Percentiles rank a stretch among this genome's conserved stretches.
phyloP scores from a whole-genome alignment of 2,113 vertebrate genomes.

The Platysteira castanea region DNA sequence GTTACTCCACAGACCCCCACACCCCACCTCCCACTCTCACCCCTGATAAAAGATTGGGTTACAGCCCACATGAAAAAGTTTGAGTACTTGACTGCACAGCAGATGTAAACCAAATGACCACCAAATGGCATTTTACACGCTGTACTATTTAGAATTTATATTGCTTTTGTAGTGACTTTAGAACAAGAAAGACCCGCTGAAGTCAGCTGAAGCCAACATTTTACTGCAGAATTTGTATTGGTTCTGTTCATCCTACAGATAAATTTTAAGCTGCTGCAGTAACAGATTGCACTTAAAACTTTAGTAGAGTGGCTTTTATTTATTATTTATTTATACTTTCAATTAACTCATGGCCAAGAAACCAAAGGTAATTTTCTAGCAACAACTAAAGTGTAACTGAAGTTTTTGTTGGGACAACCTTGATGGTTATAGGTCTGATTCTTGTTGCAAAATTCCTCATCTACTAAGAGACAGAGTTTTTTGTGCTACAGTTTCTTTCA shows the following conservation, averaged over 20 bases:
- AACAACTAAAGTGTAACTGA: not conserved
- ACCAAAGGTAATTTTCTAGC: not conserved
- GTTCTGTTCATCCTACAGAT: not conserved
- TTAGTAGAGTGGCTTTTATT: not conserved
- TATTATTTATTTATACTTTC: not conserved
- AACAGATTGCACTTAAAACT: not conserved
- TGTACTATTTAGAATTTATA: not conserved
- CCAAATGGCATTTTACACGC: not conserved
- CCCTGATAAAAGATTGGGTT: not conserved
- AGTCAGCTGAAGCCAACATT: not conserved
- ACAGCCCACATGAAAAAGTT: not conserved
- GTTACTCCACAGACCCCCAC: not conserved
- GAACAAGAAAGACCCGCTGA: not conserved
- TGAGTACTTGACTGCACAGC: not conserved
- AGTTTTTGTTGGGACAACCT: not conserved
- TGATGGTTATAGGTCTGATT: not conserved
- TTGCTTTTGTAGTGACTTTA: not conserved
- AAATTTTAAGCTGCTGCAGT: not conserved
- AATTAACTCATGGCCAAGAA: not conserved
- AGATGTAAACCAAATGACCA: not conserved
- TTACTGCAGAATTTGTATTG: not conserved
- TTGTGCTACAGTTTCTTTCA: not conserved
- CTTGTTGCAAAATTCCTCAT: not conserved
- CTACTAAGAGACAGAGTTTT: accelerated
- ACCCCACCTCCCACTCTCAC: not conserved